phyloP scores from a whole-genome alignment of 2,113 vertebrate species.

The Cisticola juncidis region DNA sequence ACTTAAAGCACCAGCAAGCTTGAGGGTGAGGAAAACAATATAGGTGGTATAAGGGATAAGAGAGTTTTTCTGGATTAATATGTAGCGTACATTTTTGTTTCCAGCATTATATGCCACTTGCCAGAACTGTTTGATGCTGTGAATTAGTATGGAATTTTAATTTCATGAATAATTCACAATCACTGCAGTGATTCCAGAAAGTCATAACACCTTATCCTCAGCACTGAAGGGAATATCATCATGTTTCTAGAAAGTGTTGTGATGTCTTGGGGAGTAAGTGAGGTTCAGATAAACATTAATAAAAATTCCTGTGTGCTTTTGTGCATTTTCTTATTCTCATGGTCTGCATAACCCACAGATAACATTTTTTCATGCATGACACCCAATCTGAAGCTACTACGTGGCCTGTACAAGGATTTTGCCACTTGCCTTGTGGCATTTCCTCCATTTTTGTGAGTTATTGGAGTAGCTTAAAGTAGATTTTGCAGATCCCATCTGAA shows the following conservation, averaged over 20 bases:
- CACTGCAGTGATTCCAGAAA: constrained; percentile 31
- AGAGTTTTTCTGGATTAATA: not conserved
- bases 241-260: constrained; percentile 39
- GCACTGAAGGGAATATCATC: not conserved
- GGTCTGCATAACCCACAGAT: not conserved
- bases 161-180: constrained; percentile 59
- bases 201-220: constrained; percentile 8
- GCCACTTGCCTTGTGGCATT: not conserved
- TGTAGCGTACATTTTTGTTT: not conserved
- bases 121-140: constrained; percentile 23
- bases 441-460: not conserved
- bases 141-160: constrained; percentile 42
- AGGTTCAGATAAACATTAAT: not conserved
- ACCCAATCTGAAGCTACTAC: not conserved
- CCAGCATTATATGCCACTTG: not conserved
- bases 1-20: not conserved
- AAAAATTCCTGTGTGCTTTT: not conserved
- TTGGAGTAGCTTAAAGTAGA: not conserved
- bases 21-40: not conserved
- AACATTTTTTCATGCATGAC: not conserved
- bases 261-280: not conserved
- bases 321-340: not conserved
- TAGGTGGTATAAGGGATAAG: not conserved
- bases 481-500: not conserved
- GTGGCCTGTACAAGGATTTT: not conserved